A percentile compares a stretch with the other conserved stretches of the same genome.
These are phyloP conservation scores for Pipa parva DNA, from an alignment of 2,113 vertebrate genomes.

Conservation along the genomic window DNA sequence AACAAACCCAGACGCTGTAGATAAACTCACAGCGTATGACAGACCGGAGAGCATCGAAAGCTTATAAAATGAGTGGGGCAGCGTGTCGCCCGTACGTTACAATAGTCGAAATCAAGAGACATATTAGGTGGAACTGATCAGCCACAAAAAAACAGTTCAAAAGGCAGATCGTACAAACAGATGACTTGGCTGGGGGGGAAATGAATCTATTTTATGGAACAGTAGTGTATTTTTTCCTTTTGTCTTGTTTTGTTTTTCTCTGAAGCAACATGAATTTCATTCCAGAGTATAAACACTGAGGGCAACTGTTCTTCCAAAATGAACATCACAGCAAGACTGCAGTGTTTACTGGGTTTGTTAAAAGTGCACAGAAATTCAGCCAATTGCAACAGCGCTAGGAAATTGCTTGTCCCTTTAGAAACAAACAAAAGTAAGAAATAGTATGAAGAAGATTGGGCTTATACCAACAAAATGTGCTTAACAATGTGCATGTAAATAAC, in stretches of 20 bases:
- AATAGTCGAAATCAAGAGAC: slow-evolving; percentile 81
- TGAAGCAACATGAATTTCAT: slow-evolving; percentile 33
- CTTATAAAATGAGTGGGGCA: slow-evolving; percentile 74
- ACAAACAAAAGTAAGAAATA: too few relatives aligned
- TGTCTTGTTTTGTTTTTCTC: background rate
- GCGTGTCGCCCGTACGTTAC: slow-evolving; percentile 76
- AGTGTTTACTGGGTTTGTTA: too few relatives aligned
- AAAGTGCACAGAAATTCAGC: too few relatives aligned
- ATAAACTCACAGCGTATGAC: slow-evolving; percentile 85
- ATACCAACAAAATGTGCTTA: too few relatives aligned
- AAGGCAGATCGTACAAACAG: slow-evolving; percentile 77
- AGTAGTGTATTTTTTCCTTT: background rate
- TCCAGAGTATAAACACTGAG: background rate
- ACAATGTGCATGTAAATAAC: too few relatives aligned
- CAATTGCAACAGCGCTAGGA: too few relatives aligned
- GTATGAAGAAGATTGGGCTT: too few relatives aligned
- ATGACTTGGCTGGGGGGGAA: slow-evolving; percentile 54
- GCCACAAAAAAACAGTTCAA: slow-evolving; percentile 84
- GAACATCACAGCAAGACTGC: too few relatives aligned
- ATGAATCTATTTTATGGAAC: slow-evolving; percentile 56
- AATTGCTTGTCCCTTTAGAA: too few relatives aligned
- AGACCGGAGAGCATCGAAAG: slow-evolving; percentile 78
- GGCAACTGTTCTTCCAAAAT: too few relatives aligned
- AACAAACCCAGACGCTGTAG: slow-evolving; percentile 81
- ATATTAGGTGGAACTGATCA: slow-evolving; percentile 82